These are phyloP conservation scores for Diabrotica virgifera DNA, from an alignment of 1,140 invertebrate species.

Conservation along the genomic window DNA sequence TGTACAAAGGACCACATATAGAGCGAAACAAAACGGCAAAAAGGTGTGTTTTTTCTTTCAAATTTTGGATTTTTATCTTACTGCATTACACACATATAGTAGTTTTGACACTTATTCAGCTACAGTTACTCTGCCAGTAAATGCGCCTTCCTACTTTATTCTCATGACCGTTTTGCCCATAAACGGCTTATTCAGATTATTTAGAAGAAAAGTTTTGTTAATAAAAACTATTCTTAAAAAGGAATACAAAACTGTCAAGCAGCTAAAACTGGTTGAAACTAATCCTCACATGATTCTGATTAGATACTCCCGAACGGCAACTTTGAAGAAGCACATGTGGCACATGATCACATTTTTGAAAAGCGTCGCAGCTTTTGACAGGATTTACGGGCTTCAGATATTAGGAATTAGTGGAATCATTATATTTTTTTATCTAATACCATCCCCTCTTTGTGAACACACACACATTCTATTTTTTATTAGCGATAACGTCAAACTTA, in stretches of 20 bases:
- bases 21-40: too few relatives aligned
- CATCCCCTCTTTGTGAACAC: too few relatives aligned
- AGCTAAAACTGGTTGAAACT: not conserved
- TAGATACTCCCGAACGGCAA: not conserved
- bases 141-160: not conserved
- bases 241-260: conserved; percentile 5
- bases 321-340: conserved; percentile 6
- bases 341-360: conserved; percentile 7
- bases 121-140: not conserved
- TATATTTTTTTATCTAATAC: too few relatives aligned
- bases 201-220: conserved; percentile 2
- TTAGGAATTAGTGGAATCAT: conserved; percentile 6
- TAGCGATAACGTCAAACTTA: conserved; percentile 12
- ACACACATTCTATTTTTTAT: conserved; percentile 8
- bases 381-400: conserved; percentile 20
- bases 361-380: conserved; percentile 12
- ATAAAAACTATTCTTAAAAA: conserved; percentile 6
- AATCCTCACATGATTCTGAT: conserved; percentile 13
- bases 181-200: conserved; percentile 7
- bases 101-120: too few relatives aligned
- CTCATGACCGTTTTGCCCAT: conserved; percentile 15
- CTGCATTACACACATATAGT: too few relatives aligned
- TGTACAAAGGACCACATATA: too few relatives aligned
- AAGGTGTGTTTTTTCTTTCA: too few relatives aligned
- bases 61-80: too few relatives aligned